phyloP scores from a whole-genome alignment of 2,888 invertebrate species.

The Drosophila yooni region DNA sequence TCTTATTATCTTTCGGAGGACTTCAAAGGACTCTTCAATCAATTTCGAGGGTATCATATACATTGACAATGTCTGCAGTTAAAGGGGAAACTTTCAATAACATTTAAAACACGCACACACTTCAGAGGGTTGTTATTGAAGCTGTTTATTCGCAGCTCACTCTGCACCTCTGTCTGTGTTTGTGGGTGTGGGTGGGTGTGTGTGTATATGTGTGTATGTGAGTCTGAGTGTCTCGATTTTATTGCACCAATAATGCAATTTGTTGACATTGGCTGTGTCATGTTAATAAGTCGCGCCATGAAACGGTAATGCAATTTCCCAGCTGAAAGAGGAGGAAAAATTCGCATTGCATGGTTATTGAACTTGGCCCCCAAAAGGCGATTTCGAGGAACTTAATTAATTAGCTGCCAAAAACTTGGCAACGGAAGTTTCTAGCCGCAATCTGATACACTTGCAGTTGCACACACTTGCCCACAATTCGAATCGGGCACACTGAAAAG shows the following conservation, averaged over 20 bases:
- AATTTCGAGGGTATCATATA: slow-evolving; percentile 19
- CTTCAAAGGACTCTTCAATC: not conserved
- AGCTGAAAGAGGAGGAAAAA: not conserved
- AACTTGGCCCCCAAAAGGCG: slow-evolving; percentile 31
- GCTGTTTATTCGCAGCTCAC: slow-evolving; percentile 16
- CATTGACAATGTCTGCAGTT: slow-evolving; percentile 60
- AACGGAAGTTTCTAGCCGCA: slow-evolving; percentile 60
- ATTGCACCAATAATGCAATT: slow-evolving; percentile 76
- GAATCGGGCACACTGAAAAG: not conserved
- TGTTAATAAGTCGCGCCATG: slow-evolving; percentile 70
- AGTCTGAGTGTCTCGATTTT: slow-evolving; percentile 45
- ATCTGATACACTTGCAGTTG: slow-evolving; percentile 67
- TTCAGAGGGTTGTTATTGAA: slow-evolving; percentile 20
- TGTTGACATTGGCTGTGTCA: slow-evolving; percentile 76
- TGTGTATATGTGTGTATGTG: slow-evolving; percentile 5
- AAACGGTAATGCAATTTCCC: slow-evolving; percentile 66
- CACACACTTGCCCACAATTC: slow-evolving; percentile 10
- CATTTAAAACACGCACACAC: slow-evolving; percentile 47
- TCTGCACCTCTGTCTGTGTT: not conserved
- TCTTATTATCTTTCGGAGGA: not conserved
- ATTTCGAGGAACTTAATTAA: slow-evolving; percentile 71
- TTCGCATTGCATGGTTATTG: slow-evolving; percentile 21
- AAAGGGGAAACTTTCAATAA: slow-evolving; percentile 54
- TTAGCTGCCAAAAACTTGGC: slow-evolving; percentile 73
- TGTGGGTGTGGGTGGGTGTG: slow-evolving; percentile 5